Evolutionary conservation across 2,888 invertebrate genomes (phyloP).

Genomic region (Siphlonurus alternatus): DNA sequence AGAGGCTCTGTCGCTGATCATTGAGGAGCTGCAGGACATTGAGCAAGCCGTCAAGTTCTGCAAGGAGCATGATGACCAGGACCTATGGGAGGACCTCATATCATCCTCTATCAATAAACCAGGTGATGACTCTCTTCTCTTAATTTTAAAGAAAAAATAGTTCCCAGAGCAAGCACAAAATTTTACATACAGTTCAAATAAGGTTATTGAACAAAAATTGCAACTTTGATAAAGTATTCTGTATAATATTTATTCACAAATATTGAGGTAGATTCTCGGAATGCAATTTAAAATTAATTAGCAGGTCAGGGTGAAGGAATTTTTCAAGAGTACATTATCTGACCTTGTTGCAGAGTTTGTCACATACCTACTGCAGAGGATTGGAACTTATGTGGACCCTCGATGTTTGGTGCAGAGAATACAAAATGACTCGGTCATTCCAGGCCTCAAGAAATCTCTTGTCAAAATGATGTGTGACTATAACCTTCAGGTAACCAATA

Average conservation of each 20-base stretch:
- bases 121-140: slow-evolving; percentile 29
- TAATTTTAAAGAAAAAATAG: too few species aligned
- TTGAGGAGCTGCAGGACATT: slow-evolving; percentile 67
- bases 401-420: slow-evolving; percentile 73
- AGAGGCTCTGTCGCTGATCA: slow-evolving; percentile 83
- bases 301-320: too few species aligned
- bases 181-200: too few species aligned
- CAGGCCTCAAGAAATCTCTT: slow-evolving; percentile 74
- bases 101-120: slow-evolving; percentile 75
- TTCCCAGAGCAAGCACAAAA: too few species aligned
- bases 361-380: slow-evolving; percentile 49
- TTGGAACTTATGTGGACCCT: slow-evolving; percentile 80
- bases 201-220: too few species aligned
- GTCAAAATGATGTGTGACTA: slow-evolving; percentile 94
- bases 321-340: too few species aligned
- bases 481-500: slow-evolving; percentile 62
- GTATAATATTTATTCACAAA: too few species aligned
- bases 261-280: too few species aligned
- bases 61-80: slow-evolving; percentile 86
- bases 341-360: slow-evolving; percentile 48
- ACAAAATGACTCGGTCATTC: slow-evolving; percentile 66
- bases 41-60: slow-evolving; percentile 92
- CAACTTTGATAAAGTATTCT: too few species aligned
- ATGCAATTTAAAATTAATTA: too few species aligned
- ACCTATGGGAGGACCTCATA: slow-evolving; percentile 82